Conservation (phyloP, 2,113 vertebrate genomes). For the Antechinus flavipes region DNA sequence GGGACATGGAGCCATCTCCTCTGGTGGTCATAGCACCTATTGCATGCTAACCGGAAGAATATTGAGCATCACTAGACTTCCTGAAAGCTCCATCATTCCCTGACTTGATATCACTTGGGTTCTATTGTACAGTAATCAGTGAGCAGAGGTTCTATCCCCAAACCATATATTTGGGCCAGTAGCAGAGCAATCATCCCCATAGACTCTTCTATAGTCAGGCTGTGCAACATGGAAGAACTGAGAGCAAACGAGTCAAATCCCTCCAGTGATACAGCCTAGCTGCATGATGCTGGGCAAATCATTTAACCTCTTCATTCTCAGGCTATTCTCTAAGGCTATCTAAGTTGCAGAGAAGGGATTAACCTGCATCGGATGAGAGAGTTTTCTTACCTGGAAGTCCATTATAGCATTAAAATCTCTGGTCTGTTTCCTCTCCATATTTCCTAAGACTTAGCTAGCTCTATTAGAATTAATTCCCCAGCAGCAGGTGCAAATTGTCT, state of each 20-base stretch:
- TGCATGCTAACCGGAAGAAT: neutral
- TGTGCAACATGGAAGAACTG: neutral
- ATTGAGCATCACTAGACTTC: neutral
- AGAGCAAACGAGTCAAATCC: neutral
- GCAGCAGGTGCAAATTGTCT: neutral
- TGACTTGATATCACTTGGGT: neutral
- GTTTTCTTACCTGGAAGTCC: neutral
- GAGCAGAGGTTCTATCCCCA: neutral
- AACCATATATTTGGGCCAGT: neutral
- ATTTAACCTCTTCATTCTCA: neutral
- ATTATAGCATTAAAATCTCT: neutral
- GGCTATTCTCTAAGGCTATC: neutral
- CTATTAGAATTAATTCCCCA: neutral
- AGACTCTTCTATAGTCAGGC: neutral
- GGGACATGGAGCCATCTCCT: neutral
- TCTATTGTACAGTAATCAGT: neutral
- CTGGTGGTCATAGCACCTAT: neutral
- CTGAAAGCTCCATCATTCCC: neutral
- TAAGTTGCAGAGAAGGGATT: neutral
- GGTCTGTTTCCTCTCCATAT: neutral
- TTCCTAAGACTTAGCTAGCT: neutral
- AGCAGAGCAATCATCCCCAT: neutral
- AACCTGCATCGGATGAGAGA: neutral
- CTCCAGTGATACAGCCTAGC: neutral
- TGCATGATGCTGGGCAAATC: neutral